Evolutionary conservation across 2,113 vertebrate genomes (phyloP).

Genomic region (Pogonocichla stellata): DNA sequence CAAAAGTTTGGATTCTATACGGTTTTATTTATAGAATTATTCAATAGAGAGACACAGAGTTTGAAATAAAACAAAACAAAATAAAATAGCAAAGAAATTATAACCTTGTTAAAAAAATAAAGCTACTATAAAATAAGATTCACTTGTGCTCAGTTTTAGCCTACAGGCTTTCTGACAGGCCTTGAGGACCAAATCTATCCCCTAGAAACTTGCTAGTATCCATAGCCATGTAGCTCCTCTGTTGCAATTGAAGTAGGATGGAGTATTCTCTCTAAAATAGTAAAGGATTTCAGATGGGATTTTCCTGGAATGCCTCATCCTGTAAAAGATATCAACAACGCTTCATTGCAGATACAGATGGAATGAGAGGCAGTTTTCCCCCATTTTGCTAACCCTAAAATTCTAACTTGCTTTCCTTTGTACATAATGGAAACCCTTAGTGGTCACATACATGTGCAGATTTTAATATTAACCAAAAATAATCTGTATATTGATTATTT

Average conservation of each 20-base stretch:
- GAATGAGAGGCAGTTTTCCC: background rate
- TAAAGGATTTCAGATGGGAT: background rate
- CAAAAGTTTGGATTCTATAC: background rate
- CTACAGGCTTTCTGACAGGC: background rate
- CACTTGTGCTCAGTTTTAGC: background rate
- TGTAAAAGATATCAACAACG: background rate
- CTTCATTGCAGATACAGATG: background rate
- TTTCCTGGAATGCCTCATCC: background rate
- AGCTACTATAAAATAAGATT: background rate
- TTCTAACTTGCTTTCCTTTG: background rate
- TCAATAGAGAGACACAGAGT: background rate
- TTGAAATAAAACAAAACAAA: background rate
- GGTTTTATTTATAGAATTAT: background rate
- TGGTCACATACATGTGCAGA: background rate
- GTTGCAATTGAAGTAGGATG: background rate
- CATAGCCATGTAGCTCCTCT: background rate
- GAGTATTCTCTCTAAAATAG: background rate
- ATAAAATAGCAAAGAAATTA: background rate
- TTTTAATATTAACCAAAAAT: background rate
- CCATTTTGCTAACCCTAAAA: background rate
- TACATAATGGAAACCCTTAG: background rate
- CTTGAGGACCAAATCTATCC: background rate
- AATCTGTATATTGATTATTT: background rate
- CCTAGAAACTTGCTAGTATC: background rate
- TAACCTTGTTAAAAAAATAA: background rate